Conservation (phyloP, 2,113 vertebrate species). For the Elephas maximus region DNA sequence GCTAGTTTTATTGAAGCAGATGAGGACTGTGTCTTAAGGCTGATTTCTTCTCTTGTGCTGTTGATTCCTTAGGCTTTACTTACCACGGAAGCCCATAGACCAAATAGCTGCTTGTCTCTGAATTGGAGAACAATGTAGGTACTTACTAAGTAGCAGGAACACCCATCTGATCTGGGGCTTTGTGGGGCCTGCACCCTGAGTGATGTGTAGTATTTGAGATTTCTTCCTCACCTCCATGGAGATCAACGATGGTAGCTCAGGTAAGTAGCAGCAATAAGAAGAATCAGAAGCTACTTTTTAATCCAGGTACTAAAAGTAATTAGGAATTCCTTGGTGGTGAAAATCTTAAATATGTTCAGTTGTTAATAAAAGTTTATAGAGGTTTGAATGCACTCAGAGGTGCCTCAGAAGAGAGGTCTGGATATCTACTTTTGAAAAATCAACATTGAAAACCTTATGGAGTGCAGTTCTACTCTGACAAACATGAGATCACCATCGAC, state of each 20-base stretch:
- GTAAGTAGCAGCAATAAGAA: not conserved
- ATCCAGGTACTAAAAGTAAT: not conserved
- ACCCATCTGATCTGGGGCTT: not conserved
- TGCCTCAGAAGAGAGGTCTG: not conserved
- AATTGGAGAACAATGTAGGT: not conserved
- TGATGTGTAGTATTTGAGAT: not conserved
- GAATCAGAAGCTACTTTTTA: not conserved
- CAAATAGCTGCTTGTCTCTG: not conserved
- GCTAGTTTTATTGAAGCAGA: not conserved
- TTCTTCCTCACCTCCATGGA: accelerated
- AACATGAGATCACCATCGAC: not conserved
- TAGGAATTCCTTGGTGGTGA: not conserved
- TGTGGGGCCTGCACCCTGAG: not conserved
- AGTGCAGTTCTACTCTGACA: not conserved
- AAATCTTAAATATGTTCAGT: not conserved
- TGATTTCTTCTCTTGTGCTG: not conserved
- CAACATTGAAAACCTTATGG: not conserved
- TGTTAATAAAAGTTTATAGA: not conserved
- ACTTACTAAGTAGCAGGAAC: not conserved
- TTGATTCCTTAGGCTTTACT: not conserved
- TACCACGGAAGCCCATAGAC: not conserved
- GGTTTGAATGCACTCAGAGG: not conserved
- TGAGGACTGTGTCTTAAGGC: not conserved
- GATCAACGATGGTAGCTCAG: not conserved
- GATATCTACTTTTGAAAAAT: not conserved